These are phyloP conservation scores for Hemicordylus capensis DNA, from an alignment of 2,113 vertebrate species.

Conservation along the genomic window DNA sequence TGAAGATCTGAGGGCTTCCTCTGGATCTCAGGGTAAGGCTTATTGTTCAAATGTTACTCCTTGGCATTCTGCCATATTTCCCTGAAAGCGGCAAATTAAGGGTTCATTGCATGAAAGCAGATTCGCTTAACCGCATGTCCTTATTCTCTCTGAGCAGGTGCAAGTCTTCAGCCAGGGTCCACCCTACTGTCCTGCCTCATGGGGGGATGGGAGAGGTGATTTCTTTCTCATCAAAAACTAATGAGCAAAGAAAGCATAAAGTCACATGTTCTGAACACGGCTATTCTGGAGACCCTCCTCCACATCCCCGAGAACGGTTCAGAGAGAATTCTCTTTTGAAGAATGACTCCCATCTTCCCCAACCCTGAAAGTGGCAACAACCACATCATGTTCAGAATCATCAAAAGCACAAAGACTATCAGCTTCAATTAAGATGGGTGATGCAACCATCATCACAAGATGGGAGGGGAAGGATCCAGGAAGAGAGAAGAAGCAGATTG, in stretches of 20 bases:
- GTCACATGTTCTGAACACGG: not conserved
- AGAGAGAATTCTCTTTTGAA: not conserved
- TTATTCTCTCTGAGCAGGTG: not conserved
- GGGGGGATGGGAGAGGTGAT: not conserved
- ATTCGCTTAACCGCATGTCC: not conserved
- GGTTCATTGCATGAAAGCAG: not conserved
- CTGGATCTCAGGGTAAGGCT: slow-evolving; percentile 8
- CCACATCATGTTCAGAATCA: not conserved
- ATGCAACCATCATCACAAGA: not conserved
- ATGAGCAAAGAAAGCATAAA: not conserved
- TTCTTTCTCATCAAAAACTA: not conserved
- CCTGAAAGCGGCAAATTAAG: slow-evolving; percentile 10
- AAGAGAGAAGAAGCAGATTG: not conserved
- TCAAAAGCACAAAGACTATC: not conserved
- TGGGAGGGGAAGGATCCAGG: not conserved
- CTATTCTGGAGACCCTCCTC: not conserved
- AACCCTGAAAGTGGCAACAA: not conserved
- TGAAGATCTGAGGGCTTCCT: slow-evolving; percentile 7
- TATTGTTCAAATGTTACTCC: not conserved
- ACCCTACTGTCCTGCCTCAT: not conserved
- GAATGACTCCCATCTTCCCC: not conserved
- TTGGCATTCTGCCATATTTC: slow-evolving; percentile 11
- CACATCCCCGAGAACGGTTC: too few species aligned
- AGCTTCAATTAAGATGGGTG: not conserved
- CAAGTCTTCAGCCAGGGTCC: not conserved